Base-by-base conservation (phyloP, 2,113 vertebrate genomes). In the Carassius gibelio region DNA sequence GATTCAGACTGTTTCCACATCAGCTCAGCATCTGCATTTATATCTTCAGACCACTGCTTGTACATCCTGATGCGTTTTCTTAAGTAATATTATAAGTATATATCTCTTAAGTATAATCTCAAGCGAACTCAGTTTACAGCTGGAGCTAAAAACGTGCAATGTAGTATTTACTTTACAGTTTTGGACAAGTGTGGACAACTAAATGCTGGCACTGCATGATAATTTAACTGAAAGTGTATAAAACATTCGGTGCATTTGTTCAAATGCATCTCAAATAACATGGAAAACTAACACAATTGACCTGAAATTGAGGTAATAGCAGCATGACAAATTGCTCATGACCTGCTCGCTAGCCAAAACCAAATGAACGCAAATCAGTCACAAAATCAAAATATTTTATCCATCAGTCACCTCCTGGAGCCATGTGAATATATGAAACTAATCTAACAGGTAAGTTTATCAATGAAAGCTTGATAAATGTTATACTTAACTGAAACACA, bases 1-100 rank as follows among this genome's bases (percentile, higher is more conserved):
- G 82, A 90, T 48, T 92, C 89, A 0, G 91, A n/a, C 23, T 87
- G 92, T 11, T 81, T 91, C 81, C 91, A 92, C 84, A 92, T 89
- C 8, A 81, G 30, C 38, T 83, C 92, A 17, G 82, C 81, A 30
- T 92, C 92, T 10, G 88, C 88, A 21, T 88, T 61, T 13, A 86
- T 75, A 48, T 92, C 89, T 79, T 79, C 7, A 55, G 86, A 90
- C 10, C 86, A 89, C 2, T 91, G 90, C 61, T 89, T 94, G 21
- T 92, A 91, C 93, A 92, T 94, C 85, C 48, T 91, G 23, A 26
- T 23, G 11, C 71, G n/a, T 14, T 19, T 48, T 81, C 8, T 45
- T 0, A 30, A 34, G 1, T 30, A 10, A 30, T 26, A 64, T 38
- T 42, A 42, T 42, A 42, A 38, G 36, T 38, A 0, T 38, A 38